Conservation (phyloP, 2,888 invertebrate species). For the Cantharis rustica region DNA sequence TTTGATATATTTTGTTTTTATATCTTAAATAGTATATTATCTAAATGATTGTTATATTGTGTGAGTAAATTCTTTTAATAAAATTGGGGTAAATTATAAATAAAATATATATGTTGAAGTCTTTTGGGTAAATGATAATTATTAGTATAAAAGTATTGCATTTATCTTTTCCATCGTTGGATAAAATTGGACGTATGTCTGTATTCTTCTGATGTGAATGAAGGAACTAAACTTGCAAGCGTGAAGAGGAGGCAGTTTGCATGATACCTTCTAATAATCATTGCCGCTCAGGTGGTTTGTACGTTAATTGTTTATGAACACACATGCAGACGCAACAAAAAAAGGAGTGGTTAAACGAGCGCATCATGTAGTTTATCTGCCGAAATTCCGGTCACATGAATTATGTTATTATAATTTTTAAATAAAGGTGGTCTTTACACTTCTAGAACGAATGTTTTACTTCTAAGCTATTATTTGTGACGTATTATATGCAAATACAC, state of each 20-base stretch:
- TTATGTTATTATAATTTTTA: conserved; percentile 35
- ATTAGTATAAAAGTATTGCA: not conserved
- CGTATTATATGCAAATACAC: conserved; percentile 14
- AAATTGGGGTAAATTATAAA: not conserved
- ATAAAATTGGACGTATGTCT: not conserved
- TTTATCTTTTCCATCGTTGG: not conserved
- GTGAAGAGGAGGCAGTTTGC: conserved; percentile 30
- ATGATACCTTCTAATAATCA: conserved; percentile 36
- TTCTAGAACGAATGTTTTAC: conserved; percentile 14
- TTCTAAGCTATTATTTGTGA: conserved; percentile 13
- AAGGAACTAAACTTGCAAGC: conserved; percentile 22
- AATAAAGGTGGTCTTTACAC: conserved; percentile 30
- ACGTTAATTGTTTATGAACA: conserved; percentile 37
- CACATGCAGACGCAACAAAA: conserved; percentile 34
- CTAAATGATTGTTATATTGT: not conserved
- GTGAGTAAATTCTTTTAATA: not conserved
- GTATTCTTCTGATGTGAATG: conserved; percentile 11
- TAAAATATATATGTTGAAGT: not conserved
- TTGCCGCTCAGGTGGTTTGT: conserved; percentile 36
- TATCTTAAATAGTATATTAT: not conserved
- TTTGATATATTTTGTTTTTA: not conserved
- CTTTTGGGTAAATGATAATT: not conserved
- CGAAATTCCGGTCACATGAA: conserved; percentile 35
- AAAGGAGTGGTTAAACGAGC: conserved; percentile 33
- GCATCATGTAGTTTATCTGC: conserved; percentile 31